Conservation (phyloP, 2,113 vertebrate genomes). For the Chascanopsetta lugubris region DNA sequence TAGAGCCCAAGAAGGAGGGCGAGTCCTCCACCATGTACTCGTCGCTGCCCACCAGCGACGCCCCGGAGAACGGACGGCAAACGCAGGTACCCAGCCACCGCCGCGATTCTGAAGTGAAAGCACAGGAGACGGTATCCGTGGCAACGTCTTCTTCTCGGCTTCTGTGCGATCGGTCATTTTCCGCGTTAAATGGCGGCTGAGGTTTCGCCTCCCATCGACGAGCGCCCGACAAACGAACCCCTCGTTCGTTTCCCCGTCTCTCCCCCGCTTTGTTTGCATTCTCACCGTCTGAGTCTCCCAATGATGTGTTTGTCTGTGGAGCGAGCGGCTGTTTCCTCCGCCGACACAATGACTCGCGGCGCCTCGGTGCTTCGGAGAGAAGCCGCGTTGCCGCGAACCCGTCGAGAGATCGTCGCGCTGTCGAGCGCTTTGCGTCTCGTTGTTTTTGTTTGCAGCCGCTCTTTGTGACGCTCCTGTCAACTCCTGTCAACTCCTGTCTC, state of each 20-base stretch:
- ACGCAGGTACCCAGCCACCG: conserved; percentile 92
- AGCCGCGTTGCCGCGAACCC: no score
- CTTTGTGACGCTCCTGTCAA: conserved; percentile 54
- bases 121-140: conserved; percentile 66
- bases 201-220: conserved; percentile 44
- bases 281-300: conserved; percentile 41
- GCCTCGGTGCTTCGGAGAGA: no score
- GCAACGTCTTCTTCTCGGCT: conserved; percentile 47
- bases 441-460: conserved; percentile 32
- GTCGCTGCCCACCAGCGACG: conserved; percentile 92
- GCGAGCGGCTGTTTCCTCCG: no score
- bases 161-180: not conserved
- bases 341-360: no score
- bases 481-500: conserved; percentile 52
- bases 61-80: conserved; percentile 86
- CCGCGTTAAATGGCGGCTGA: not conserved
- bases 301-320: no score
- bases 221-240: conserved; percentile 36
- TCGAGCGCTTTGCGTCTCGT: no score
- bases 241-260: conserved; percentile 32
- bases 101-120: no score
- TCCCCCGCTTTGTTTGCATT: conserved; percentile 47
- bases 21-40: conserved; percentile 89
- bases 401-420: no score
- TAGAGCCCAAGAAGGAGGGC: conserved; percentile 92